Evolutionary conservation across 2,797 vertebrate genomes (phyloP).

Genomic region (Gallinago solitaria): DNA sequence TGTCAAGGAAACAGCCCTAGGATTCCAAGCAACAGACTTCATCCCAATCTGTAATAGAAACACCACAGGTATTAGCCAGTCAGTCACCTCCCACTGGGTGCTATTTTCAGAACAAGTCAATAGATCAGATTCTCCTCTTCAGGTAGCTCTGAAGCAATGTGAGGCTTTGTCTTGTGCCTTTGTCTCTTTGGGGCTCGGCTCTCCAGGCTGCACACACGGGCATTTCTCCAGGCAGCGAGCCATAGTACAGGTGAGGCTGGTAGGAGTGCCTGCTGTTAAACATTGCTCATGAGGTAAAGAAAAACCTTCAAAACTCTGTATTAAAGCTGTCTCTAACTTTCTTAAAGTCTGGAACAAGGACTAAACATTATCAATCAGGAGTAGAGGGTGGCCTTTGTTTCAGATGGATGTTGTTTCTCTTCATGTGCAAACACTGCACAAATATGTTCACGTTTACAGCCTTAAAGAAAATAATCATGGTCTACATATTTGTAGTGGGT

Average conservation of each 20-base stretch:
- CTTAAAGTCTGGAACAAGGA: neutral
- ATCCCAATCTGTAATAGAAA: constrained; percentile 43
- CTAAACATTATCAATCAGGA: neutral
- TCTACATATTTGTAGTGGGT: neutral
- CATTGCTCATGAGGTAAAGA: neutral
- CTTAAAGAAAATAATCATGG: neutral
- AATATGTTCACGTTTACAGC: neutral
- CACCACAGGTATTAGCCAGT: constrained; percentile 67
- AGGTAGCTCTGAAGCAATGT: neutral
- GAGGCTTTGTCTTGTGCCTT: neutral
- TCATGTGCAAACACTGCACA: neutral
- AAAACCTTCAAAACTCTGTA: neutral
- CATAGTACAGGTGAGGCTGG: neutral
- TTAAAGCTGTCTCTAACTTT: neutral
- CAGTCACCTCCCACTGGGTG: constrained; percentile 60
- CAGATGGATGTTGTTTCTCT: neutral
- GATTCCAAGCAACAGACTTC: constrained; percentile 56
- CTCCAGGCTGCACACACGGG: neutral
- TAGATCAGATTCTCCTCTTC: constrained; percentile 28
- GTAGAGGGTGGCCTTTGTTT: neutral
- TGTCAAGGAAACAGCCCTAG: constrained; percentile 65
- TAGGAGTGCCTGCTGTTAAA: neutral
- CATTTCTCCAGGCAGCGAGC: neutral
- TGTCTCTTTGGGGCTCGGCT: neutral
- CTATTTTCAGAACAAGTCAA: constrained; percentile 56